A percentile compares a stretch with the other conserved stretches of the same genome.
Conservation (phyloP, 2,113 vertebrate species). For the Lipophrys pholis region DNA sequence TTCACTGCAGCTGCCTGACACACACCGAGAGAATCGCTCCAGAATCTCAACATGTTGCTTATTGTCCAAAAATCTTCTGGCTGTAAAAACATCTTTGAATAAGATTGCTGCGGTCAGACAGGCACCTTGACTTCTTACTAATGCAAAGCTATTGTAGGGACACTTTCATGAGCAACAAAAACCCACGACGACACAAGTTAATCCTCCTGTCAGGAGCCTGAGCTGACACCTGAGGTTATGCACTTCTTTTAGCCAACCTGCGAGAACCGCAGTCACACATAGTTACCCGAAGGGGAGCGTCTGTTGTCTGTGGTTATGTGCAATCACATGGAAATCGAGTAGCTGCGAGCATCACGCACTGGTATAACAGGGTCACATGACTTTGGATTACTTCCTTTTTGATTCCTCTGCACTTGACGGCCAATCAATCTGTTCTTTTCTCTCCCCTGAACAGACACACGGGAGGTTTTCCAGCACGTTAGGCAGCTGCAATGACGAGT, state of each 20-base stretch:
- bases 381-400: slow-evolving; percentile 48
- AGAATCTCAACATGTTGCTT: slow-evolving; percentile 13
- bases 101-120: slow-evolving; percentile 19
- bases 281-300: neutral
- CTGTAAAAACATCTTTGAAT: neutral
- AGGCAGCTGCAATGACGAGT: slow-evolving; percentile 82
- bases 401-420: slow-evolving; percentile 43
- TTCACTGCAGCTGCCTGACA: slow-evolving; percentile 83
- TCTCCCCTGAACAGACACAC: slow-evolving; percentile 29
- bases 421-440: slow-evolving; percentile 42
- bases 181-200: neutral
- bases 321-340: neutral
- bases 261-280: slow-evolving; percentile 1
- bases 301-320: slow-evolving; percentile 1
- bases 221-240: slow-evolving; percentile 4
- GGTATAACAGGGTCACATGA: slow-evolving; percentile 72
- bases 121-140: slow-evolving; percentile 2
- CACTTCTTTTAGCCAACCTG: slow-evolving; percentile 17
- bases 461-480: slow-evolving; percentile 56
- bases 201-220: slow-evolving; percentile 5
- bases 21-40: slow-evolving; percentile 11
- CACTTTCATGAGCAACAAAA: slow-evolving; percentile 14
- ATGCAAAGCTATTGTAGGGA: slow-evolving; percentile 2
- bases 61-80: slow-evolving; percentile 21
- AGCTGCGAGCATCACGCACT: slow-evolving; percentile 35